phyloP scores from a whole-genome alignment of 1,140 invertebrate genomes.

The Halesus radiatus region DNA sequence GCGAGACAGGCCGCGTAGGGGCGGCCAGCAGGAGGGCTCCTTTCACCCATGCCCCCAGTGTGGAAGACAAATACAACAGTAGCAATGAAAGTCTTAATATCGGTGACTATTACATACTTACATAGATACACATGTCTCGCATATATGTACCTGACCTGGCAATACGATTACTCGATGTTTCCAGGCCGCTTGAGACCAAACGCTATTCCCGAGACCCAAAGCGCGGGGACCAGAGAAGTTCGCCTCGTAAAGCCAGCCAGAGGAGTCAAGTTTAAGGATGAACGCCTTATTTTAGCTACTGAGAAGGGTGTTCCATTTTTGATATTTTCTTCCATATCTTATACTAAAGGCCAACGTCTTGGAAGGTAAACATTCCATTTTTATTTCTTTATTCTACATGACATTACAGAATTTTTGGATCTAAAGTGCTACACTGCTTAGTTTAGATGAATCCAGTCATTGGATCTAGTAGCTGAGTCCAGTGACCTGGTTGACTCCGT shows the following conservation, averaged over 20 bases:
- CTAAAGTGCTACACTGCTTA: no score
- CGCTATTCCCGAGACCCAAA: constrained; percentile 29
- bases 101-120: constrained; percentile 59
- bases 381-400: no score
- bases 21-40: constrained; percentile 65
- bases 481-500: no score
- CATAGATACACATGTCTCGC: no score
- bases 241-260: constrained; percentile 71
- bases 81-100: constrained; percentile 79
- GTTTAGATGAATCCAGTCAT: no score
- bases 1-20: constrained; percentile 62
- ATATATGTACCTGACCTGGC: constrained; percentile 53
- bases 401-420: no score
- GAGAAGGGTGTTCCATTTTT: constrained; percentile 81
- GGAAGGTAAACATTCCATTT: constrained; percentile 70
- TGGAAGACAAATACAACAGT: constrained; percentile 77
- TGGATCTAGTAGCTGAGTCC: no score
- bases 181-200: constrained; percentile 15
- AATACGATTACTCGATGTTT: neutral
- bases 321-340: constrained; percentile 87
- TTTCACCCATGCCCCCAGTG: constrained; percentile 69
- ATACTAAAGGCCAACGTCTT: constrained; percentile 77
- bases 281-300: constrained; percentile 83
- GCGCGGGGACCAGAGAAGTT: constrained; percentile 70
- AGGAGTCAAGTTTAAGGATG: constrained; percentile 79